These are phyloP conservation scores for Drosophila pachea DNA, from an alignment of 1,140 invertebrate species.

Conservation along the genomic window DNA sequence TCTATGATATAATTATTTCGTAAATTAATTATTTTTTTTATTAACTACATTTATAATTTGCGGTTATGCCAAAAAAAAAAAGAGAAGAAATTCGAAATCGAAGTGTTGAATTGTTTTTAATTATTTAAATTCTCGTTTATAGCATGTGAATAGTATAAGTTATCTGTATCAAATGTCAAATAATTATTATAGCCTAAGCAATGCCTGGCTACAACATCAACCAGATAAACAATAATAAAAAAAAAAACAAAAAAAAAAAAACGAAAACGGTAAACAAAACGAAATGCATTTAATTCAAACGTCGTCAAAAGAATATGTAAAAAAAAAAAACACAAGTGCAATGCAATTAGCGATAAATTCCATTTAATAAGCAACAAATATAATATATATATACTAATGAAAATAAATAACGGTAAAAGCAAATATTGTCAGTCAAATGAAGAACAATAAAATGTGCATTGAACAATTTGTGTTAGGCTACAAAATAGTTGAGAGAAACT, in stretches of 20 bases:
- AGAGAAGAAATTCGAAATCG: constrained; percentile 60
- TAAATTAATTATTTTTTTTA: constrained; percentile 60
- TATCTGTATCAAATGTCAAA: constrained; percentile 22
- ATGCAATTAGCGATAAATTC: constrained; percentile 27
- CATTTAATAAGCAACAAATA: constrained; percentile 40
- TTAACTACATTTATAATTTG: constrained; percentile 75
- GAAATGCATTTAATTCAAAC: constrained; percentile 65
- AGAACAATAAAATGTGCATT: constrained; percentile 73
- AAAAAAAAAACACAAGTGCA: constrained; percentile 49
- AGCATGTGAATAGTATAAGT: constrained; percentile 43
- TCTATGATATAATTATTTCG: constrained; percentile 54
- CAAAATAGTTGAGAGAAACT: constrained; percentile 15
- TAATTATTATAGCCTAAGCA: constrained; percentile 24
- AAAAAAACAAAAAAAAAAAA: background rate
- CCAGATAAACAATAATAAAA: background rate
- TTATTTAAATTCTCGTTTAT: constrained; percentile 17
- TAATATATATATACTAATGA: constrained; percentile 15
- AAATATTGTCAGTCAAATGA: constrained; percentile 59
- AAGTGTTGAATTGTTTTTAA: constrained; percentile 35
- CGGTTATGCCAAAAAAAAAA: constrained; percentile 48
- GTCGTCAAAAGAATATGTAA: constrained; percentile 53
- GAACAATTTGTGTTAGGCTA: constrained; percentile 57
- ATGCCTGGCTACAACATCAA: constrained; percentile 11
- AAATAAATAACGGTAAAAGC: constrained; percentile 42
- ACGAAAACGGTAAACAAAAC: constrained; percentile 52